Evolutionary conservation across 2,888 invertebrate species (phyloP).

Genomic region (Latrodectus elegans): DNA sequence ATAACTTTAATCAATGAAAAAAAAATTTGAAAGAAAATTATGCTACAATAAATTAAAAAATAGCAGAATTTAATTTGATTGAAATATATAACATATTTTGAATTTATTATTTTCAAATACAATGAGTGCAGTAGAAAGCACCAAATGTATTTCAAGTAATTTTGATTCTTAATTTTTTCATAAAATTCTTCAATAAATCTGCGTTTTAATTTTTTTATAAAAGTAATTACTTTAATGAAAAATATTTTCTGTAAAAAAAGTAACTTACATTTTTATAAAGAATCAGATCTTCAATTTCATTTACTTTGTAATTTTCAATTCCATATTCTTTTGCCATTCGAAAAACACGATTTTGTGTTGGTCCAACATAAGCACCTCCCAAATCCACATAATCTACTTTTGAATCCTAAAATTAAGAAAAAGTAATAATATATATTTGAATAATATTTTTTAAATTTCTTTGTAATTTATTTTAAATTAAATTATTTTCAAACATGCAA

Average conservation of each 20-base stretch:
- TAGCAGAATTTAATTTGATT: not conserved
- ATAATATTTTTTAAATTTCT: no score
- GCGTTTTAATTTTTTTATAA: no score
- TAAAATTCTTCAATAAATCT: no score
- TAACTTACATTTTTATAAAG: conserved; percentile 60
- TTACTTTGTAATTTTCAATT: conserved; percentile 71
- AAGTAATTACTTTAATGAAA: no score
- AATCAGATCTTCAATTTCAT: conserved; percentile 56
- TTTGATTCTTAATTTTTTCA: no score
- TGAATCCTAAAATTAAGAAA: conserved; percentile 45
- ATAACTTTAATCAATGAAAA: not conserved
- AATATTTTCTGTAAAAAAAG: not conserved
- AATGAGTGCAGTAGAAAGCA: no score
- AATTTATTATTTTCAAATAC: no score
- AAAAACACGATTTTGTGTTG: conserved; percentile 73
- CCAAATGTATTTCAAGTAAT: no score
- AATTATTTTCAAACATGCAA: no score
- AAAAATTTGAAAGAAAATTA: not conserved
- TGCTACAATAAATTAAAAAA: not conserved
- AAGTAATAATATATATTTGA: no score
- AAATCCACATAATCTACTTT: conserved; percentile 72
- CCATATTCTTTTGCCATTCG: conserved; percentile 73
- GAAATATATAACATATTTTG: not conserved
- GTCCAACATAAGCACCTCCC: conserved; percentile 74
- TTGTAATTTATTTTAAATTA: no score